Conservation (phyloP, 1,140 invertebrate genomes). For the Drosophila kikkawai region DNA sequence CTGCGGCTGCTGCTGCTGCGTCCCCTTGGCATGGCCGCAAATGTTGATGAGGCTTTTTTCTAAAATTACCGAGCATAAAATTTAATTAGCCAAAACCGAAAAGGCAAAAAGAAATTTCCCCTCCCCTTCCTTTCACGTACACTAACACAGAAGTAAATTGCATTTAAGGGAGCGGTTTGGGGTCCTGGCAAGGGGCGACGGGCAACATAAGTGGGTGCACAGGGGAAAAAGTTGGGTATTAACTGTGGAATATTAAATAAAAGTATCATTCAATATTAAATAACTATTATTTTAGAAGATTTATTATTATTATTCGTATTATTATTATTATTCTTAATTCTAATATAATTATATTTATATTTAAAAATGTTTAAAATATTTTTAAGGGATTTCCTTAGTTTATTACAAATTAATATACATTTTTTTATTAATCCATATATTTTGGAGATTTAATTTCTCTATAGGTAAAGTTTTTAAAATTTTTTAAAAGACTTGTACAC, state of each 20-base stretch:
- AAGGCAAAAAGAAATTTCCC: slow-evolving; percentile 55
- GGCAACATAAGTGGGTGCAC: slow-evolving; percentile 3
- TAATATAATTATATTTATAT: background rate
- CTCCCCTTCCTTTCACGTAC: background rate
- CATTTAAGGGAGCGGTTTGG: slow-evolving; percentile 39
- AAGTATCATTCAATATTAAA: too few relatives aligned
- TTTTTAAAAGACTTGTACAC: too few relatives aligned
- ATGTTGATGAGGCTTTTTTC: slow-evolving; percentile 65
- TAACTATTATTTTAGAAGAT: too few relatives aligned
- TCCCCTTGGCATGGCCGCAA: slow-evolving; percentile 33
- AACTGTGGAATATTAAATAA: background rate
- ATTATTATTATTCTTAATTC: too few relatives aligned
- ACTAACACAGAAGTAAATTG: slow-evolving; percentile 71
- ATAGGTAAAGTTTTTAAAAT: too few relatives aligned
- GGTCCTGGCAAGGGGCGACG: slow-evolving; percentile 8
- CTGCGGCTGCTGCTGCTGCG: background rate
- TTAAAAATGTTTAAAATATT: too few relatives aligned
- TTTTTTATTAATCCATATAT: too few relatives aligned
- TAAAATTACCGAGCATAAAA: slow-evolving; percentile 83
- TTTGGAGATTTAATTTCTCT: too few relatives aligned
- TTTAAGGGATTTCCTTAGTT: too few relatives aligned
- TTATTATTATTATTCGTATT: too few relatives aligned
- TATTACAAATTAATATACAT: too few relatives aligned
- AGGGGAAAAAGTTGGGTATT: background rate
- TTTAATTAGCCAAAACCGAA: slow-evolving; percentile 83